Percentiles rank a stretch among this genome's conserved stretches.
Evolutionary conservation across 2,797 vertebrate species (phyloP).

Genomic region (Thaleichthys pacificus): DNA sequence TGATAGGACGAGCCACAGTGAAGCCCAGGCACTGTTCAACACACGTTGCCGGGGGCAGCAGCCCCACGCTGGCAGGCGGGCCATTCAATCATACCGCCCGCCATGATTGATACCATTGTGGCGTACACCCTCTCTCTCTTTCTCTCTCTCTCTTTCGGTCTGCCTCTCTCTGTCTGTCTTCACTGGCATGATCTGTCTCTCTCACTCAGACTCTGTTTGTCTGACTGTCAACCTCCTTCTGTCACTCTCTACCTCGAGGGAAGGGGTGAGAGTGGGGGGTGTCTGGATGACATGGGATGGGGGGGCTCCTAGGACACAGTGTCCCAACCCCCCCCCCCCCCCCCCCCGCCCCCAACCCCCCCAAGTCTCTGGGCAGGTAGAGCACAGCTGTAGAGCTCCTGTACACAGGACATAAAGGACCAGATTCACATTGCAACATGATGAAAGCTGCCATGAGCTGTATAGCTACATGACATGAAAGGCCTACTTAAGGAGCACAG

Average conservation of each 20-base stretch:
- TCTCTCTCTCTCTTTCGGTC: slow-evolving; percentile 47
- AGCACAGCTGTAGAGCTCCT: background rate
- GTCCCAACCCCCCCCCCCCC: too few species aligned
- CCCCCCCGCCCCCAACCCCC: too few species aligned
- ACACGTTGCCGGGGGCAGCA: slow-evolving; percentile 40
- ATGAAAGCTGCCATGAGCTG: background rate
- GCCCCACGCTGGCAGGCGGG: slow-evolving; percentile 34
- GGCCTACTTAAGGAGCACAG: too few species aligned
- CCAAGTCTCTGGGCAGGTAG: background rate
- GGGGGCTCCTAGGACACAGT: background rate
- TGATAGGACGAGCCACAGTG: slow-evolving; percentile 60
- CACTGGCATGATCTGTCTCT: slow-evolving; percentile 42
- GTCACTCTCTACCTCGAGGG: background rate
- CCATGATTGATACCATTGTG: slow-evolving; percentile 64
- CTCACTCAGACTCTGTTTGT: slow-evolving; percentile 9
- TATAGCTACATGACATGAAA: background rate
- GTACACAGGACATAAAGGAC: background rate
- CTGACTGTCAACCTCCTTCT: background rate
- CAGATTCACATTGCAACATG: too few species aligned
- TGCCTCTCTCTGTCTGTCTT: slow-evolving; percentile 44
- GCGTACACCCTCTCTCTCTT: slow-evolving; percentile 55
- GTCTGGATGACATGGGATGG: slow-evolving; percentile 30
- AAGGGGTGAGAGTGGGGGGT: slow-evolving; percentile 21
- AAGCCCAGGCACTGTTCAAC: slow-evolving; percentile 47
- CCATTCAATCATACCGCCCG: slow-evolving; percentile 45